Conservation (phyloP, 2,113 vertebrate species). For the Tympanuchus pallidicinctus region DNA sequence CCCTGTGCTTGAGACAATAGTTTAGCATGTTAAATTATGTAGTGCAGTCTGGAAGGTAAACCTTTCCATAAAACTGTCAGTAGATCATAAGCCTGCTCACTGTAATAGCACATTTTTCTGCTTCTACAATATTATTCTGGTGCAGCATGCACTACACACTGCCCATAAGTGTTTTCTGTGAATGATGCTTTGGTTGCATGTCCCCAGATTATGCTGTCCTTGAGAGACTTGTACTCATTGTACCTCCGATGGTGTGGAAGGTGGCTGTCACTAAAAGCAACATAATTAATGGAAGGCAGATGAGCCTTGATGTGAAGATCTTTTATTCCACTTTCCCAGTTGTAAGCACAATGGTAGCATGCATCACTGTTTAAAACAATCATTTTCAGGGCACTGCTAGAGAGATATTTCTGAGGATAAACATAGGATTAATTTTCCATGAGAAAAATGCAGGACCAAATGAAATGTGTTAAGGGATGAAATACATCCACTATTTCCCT, state of each 20-base stretch:
- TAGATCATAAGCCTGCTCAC: neutral
- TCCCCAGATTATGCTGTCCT: rapidly evolving
- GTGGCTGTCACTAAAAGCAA: neutral
- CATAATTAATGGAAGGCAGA: neutral
- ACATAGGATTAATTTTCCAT: neutral
- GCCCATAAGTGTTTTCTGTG: neutral
- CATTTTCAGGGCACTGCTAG: neutral
- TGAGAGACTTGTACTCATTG: neutral
- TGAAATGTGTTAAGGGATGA: neutral
- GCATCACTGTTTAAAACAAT: neutral
- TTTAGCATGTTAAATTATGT: slow-evolving; percentile 9
- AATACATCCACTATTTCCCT: neutral
- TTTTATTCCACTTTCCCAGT: neutral
- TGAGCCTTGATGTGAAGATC: neutral
- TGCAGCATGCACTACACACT: rapidly evolving
- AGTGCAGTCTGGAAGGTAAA: slow-evolving; percentile 13
- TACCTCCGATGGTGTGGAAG: neutral
- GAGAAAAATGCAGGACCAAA: neutral
- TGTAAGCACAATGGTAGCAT: neutral
- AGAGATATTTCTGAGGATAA: neutral
- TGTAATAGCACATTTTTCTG: rapidly evolving
- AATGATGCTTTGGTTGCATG: neutral
- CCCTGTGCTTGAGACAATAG: neutral
- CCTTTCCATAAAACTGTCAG: neutral
- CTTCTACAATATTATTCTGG: neutral